Conservation (phyloP, 2,797 vertebrate species). For the Enteromius treurensis region DNA sequence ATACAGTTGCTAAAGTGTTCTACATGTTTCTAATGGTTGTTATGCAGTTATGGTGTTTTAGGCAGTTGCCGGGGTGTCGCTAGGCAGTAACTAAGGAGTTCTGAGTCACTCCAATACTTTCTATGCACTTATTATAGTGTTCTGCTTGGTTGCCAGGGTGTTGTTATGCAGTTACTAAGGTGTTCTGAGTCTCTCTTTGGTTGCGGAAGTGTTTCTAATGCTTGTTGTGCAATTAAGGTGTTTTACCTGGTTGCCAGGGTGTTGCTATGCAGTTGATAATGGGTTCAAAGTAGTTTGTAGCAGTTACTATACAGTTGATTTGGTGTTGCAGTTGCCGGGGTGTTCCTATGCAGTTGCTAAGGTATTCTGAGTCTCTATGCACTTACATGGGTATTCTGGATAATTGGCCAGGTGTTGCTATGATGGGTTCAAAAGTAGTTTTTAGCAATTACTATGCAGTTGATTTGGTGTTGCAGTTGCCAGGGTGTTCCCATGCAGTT, state of each 20-base stretch:
- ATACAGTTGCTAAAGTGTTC: background rate
- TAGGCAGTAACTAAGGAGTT: no score
- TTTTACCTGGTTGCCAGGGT: background rate
- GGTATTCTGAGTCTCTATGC: background rate
- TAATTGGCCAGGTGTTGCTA: background rate
- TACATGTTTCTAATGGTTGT: background rate
- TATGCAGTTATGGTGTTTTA: background rate
- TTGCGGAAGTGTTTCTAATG: background rate
- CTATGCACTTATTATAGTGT: background rate
- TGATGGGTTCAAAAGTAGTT: no score
- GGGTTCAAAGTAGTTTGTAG: no score
- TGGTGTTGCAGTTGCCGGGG: background rate
- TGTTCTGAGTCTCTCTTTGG: no score
- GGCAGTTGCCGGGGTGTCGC: no score
- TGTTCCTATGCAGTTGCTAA: background rate
- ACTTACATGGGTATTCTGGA: background rate
- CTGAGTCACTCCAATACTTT: no score
- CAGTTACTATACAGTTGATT: background rate
- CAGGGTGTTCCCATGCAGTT: no score
- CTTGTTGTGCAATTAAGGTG: background rate
- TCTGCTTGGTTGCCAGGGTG: background rate
- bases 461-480: no score
- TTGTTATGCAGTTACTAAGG: background rate
- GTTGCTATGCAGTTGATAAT: no score
- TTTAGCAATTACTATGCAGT: no score